Conservation (phyloP, 2,113 vertebrate species). For the Syngnathus floridae region DNA sequence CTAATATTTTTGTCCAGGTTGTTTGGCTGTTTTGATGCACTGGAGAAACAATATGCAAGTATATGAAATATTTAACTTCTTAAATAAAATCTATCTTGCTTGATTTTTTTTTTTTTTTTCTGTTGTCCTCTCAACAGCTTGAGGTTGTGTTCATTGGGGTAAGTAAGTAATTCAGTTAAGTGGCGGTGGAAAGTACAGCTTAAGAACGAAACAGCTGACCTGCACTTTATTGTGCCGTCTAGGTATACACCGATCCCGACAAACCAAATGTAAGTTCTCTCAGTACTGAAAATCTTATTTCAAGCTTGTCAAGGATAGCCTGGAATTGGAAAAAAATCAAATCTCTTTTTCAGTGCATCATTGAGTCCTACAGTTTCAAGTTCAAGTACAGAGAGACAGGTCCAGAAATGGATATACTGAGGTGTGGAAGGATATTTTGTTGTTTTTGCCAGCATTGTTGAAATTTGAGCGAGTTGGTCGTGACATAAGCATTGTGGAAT, state of each 20-base stretch:
- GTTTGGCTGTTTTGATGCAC: constrained; percentile 90
- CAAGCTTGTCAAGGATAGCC: not conserved
- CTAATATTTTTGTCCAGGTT: constrained; percentile 72
- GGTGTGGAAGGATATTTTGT: constrained; percentile 41
- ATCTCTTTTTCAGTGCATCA: constrained; percentile 75
- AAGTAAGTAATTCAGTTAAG: constrained; percentile 50
- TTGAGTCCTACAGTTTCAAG: constrained; percentile 94
- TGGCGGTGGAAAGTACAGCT: not conserved
- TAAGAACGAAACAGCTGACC: not conserved
- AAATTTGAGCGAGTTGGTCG: not conserved
- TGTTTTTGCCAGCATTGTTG: not conserved
- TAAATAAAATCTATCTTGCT: constrained; percentile 5
- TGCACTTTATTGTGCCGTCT: constrained; percentile 6
- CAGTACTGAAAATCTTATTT: not conserved
- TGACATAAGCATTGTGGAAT: constrained; percentile 10
- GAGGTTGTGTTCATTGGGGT: constrained; percentile 75
- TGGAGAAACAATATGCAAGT: constrained; percentile 95
- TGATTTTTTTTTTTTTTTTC: not conserved
- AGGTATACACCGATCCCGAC: constrained; percentile 70
- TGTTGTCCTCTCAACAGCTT: constrained; percentile 53
- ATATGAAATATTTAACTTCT: not conserved
- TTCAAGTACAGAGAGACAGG: constrained; percentile 83
- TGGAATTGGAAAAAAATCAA: not conserved
- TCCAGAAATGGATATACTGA: constrained; percentile 73
- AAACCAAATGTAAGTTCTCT: constrained; percentile 67